Percentiles rank a stretch among this genome's conserved stretches.
Evolutionary conservation across 92 coral and sea anemone genomes (phyloP).

Genomic region (Heliopora coerulea): DNA sequence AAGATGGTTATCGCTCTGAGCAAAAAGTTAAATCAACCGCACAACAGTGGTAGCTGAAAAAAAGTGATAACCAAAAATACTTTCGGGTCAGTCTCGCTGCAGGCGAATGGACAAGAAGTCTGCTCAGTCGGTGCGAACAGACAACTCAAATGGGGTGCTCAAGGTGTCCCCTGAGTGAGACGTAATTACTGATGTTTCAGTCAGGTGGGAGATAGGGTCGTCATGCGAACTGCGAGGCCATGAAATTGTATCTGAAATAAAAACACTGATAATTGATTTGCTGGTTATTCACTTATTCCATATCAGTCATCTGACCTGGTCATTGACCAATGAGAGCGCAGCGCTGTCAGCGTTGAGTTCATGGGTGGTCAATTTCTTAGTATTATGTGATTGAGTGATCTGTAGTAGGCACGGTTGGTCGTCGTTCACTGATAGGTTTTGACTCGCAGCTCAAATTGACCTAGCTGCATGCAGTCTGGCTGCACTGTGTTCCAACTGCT

Average conservation of each 20-base stretch:
- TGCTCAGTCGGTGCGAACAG: conserved; percentile 11
- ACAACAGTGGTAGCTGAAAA: conserved; percentile 8
- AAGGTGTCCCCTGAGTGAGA: conserved; percentile 26
- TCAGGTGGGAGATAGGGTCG: conserved; percentile 19
- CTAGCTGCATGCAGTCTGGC: conserved; percentile 30
- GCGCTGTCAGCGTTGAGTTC: not conserved
- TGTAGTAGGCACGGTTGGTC: conserved; percentile 29
- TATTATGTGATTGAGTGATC: conserved; percentile 29
- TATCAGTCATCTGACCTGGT: conserved; percentile 24
- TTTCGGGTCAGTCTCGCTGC: conserved; percentile 20
- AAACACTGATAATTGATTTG: conserved; percentile 34
- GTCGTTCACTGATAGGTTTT: conserved; percentile 34
- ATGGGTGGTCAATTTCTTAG: conserved; percentile 42
- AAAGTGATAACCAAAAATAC: conserved; percentile 9
- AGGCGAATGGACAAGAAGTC: conserved; percentile 45
- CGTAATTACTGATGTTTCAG: conserved; percentile 29
- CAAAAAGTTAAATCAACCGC: not conserved
- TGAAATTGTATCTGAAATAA: not conserved
- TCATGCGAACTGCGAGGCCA: conserved; percentile 20
- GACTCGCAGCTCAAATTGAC: conserved; percentile 25
- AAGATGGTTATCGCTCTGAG: not conserved
- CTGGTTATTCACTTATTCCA: conserved; percentile 31
- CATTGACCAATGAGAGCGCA: conserved; percentile 26
- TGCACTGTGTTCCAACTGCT: conserved; percentile 28
- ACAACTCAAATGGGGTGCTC: conserved; percentile 16